Percentiles rank a stretch among this genome's conserved stretches.
Evolutionary conservation across 2,113 vertebrate species (phyloP).

Genomic region (Chaetodon auriga): DNA sequence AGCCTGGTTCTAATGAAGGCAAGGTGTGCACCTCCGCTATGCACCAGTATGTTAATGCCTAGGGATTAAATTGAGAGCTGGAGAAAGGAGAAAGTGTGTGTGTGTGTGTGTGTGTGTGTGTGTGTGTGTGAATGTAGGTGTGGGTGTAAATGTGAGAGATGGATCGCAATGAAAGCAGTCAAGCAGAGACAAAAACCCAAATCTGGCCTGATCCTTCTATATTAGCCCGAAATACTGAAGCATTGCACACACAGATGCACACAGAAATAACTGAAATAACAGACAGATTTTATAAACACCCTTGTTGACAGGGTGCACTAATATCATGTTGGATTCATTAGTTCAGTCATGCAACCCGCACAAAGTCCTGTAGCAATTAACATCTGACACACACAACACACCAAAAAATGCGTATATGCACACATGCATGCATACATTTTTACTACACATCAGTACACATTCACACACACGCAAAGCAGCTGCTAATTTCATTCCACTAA

Average conservation of each 20-base stretch:
- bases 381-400: slow-evolving; percentile 38
- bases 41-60: slow-evolving; percentile 38
- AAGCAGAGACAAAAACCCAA: slow-evolving; percentile 40
- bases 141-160: slow-evolving; percentile 25
- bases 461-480: slow-evolving; percentile 31
- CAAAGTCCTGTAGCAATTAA: slow-evolving; percentile 58
- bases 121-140: background rate
- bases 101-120: slow-evolving; percentile 6
- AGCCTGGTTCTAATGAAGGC: slow-evolving; percentile 38
- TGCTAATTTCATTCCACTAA: slow-evolving; percentile 72
- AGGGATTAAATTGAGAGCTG: slow-evolving; percentile 36
- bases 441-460: slow-evolving; percentile 9
- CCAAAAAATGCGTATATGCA: slow-evolving; percentile 11
- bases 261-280: slow-evolving; percentile 25
- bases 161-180: slow-evolving; percentile 37
- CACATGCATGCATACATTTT: slow-evolving; percentile 25
- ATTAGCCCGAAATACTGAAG: slow-evolving; percentile 42
- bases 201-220: slow-evolving; percentile 60
- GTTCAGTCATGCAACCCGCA: slow-evolving; percentile 47
- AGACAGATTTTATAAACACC: slow-evolving; percentile 29
- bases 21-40: slow-evolving; percentile 24
- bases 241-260: slow-evolving; percentile 12
- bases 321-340: slow-evolving; percentile 58
- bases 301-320: slow-evolving; percentile 10
- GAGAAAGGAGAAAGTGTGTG: background rate